Conservation (phyloP, 2,797 vertebrate genomes). For the Neosilurus mollespiculum region DNA sequence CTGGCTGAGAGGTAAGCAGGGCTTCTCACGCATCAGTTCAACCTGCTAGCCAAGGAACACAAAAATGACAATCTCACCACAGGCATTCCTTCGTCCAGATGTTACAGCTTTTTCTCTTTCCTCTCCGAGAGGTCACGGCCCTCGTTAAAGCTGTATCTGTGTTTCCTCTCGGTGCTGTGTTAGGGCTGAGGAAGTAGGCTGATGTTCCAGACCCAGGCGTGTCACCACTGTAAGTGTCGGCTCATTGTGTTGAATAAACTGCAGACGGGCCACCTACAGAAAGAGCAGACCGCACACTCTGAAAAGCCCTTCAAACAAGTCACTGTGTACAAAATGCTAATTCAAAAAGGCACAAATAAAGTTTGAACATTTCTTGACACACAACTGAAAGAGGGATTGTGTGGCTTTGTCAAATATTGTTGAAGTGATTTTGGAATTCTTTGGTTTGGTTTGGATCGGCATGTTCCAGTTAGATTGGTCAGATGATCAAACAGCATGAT, state of each 20-base stretch:
- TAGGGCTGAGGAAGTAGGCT: conserved; percentile 15
- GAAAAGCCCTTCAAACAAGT: not conserved
- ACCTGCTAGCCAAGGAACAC: conserved; percentile 24
- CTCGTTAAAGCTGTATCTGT: conserved; percentile 39
- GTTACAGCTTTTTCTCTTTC: conserved; percentile 29
- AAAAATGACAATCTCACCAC: conserved; percentile 21
- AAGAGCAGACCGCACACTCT: conserved; percentile 19
- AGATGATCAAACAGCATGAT: not conserved
- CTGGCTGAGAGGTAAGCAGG: conserved; percentile 76
- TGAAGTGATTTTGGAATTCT: not conserved
- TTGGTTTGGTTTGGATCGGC: not conserved
- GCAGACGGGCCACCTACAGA: conserved; percentile 12
- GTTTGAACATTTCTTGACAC: not conserved
- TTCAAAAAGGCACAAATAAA: conserved; percentile 8
- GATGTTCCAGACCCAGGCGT: conserved; percentile 29
- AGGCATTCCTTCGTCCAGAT: conserved; percentile 33
- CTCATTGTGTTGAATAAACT: conserved; percentile 34
- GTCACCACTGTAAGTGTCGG: conserved; percentile 8
- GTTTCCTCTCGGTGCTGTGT: conserved; percentile 37
- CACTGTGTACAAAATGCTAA: conserved; percentile 3
- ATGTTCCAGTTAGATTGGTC: not conserved
- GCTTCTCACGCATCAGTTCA: not conserved
- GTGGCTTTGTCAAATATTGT: not conserved
- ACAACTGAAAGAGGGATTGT: not conserved
- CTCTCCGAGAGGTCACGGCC: conserved; percentile 16